Base-by-base conservation (phyloP, 2,113 vertebrate genomes). In the Hoplias malabaricus region DNA sequence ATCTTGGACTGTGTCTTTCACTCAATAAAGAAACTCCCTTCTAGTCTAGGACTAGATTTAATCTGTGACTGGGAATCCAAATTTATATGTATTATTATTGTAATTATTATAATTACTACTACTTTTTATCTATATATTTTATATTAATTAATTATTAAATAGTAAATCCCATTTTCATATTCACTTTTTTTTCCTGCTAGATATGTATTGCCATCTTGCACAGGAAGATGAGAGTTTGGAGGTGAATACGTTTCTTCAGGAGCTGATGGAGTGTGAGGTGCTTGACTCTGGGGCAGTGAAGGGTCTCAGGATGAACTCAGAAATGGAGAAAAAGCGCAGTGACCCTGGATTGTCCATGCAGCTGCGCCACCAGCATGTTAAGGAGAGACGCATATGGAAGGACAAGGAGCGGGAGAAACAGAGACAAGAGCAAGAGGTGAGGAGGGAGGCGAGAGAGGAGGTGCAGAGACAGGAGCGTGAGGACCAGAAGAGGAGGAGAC, bases 341-440 rank as follows among this genome's bases (percentile, higher is more conserved):
- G 89, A 96, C 89, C 94, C 95, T 3, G 83, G 80, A 13, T 65
- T 98, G 85, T 93, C 92, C 82, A 98, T 98, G 95, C 95, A 98
- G 84, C 90, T 95, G 69, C 93, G 95, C 67, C 97, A 98, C 86
- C 89, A 93, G 80, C 95, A 95, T 95, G 95, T 98, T 54, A 95
- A 93, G 80, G 95, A 96, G 92, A 96, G 94, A 81, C 92, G 93
- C 40, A 62, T 89, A 10, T 92, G 48, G 80, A 85, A 68, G 70
- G 94, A 98, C 56, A 93, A 91, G 25, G 91, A 90, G 53, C 86
- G 90, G 73, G 86, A 92, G 79, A 86, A 78, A 83, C 87, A 83
- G 81, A 94, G 89, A 81, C 89, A 84, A 67, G 92, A 93, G 83
- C 84, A 84, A 59, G 85, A 88, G 75, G 74, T 89, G 75, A 92